phyloP scores from a whole-genome alignment of 2,113 vertebrate genomes.

The Alouatta palliata region DNA sequence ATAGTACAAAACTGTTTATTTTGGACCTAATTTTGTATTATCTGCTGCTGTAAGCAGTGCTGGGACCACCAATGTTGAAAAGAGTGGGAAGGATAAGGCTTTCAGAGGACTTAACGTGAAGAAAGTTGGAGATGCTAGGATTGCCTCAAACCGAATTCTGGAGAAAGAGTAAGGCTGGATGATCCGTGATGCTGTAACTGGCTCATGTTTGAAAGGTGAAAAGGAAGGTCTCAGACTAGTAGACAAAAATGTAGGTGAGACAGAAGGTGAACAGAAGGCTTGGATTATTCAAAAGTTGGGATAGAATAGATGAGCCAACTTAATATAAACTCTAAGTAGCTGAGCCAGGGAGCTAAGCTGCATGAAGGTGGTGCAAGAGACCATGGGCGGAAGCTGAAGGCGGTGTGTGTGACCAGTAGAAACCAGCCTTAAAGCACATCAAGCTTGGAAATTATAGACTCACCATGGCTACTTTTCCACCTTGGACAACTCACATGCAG shows the following conservation, averaged over 20 bases:
- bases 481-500: not conserved
- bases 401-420: not conserved
- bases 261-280: not conserved
- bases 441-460: not conserved
- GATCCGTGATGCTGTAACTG: not conserved
- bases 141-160: not conserved
- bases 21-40: not conserved
- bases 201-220: not conserved
- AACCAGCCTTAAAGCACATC: not conserved
- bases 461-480: not conserved
- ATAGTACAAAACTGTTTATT: not conserved
- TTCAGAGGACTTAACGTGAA: not conserved
- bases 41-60: not conserved
- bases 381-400: not conserved
- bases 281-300: not conserved
- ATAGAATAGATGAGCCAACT: not conserved
- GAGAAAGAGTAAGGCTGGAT: not conserved
- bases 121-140: not conserved
- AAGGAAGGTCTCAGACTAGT: not conserved
- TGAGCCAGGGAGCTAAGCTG: not conserved
- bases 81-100: not conserved
- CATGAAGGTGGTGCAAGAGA: not conserved
- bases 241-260: not conserved
- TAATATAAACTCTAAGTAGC: not conserved
- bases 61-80: not conserved